These are phyloP conservation scores for Pyrocoelia pectoralis DNA, from an alignment of 2,888 invertebrate species.

Conservation along the genomic window DNA sequence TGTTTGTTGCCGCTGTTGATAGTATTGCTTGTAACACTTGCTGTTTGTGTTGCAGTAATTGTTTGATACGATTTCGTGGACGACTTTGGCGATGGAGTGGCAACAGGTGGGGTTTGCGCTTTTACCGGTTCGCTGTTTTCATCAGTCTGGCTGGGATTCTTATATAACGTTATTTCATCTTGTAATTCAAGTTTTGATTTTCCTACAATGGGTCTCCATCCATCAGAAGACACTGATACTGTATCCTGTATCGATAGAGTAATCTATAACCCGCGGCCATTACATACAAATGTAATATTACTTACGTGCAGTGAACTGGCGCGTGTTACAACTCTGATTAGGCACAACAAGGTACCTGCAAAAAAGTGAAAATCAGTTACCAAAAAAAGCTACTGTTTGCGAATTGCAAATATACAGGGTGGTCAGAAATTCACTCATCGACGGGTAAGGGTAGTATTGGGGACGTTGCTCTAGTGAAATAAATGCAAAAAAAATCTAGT, in stretches of 20 bases:
- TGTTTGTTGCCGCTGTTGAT: slow-evolving; percentile 2
- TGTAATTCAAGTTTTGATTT: slow-evolving; percentile 36
- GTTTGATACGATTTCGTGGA: slow-evolving; percentile 31
- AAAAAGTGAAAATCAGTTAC: background rate
- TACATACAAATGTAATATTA: background rate
- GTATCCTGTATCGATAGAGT: slow-evolving; percentile 45
- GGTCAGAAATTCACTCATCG: too few species aligned
- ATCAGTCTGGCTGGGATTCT: slow-evolving; percentile 44
- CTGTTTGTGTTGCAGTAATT: slow-evolving; percentile 15
- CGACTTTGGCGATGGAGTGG: slow-evolving; percentile 29
- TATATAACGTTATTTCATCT: slow-evolving; percentile 49
- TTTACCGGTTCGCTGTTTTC: slow-evolving; percentile 44
- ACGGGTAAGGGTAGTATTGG: too few species aligned
- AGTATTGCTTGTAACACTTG: slow-evolving; percentile 1
- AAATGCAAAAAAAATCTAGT: too few species aligned
- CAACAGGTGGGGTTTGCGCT: slow-evolving; percentile 24
- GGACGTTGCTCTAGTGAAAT: too few species aligned
- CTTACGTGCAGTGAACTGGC: background rate
- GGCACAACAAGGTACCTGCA: background rate
- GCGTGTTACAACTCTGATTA: background rate
- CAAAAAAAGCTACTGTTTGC: too few species aligned
- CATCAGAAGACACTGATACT: slow-evolving; percentile 65
- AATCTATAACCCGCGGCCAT: too few species aligned
- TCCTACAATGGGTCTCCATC: slow-evolving; percentile 70
- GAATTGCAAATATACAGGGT: too few species aligned